These are phyloP conservation scores for Tetropium fuscum DNA, from an alignment of 2,888 invertebrate species.

Conservation along the genomic window DNA sequence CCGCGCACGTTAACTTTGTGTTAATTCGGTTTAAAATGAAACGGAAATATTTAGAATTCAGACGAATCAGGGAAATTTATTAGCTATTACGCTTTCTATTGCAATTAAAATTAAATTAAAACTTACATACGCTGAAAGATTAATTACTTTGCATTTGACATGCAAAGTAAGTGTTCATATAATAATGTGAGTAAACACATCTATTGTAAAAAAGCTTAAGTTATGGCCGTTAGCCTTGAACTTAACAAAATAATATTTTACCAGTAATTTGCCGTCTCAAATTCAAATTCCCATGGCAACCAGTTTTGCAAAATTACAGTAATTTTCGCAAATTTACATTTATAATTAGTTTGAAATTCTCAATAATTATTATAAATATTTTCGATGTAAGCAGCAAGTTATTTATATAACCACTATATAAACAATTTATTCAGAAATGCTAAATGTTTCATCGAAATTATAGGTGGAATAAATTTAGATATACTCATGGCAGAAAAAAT, in stretches of 20 bases:
- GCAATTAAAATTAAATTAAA: slow-evolving; percentile 4
- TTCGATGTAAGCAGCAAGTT: neutral
- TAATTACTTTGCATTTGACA: slow-evolving; percentile 8
- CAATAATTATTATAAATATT: neutral
- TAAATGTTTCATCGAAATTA: too few relatives aligned
- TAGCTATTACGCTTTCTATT: neutral
- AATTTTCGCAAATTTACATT: slow-evolving; percentile 9
- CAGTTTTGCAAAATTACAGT: slow-evolving; percentile 14
- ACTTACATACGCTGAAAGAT: neutral
- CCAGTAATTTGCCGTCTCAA: slow-evolving; percentile 2
- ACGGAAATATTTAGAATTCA: too few relatives aligned
- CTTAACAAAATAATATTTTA: slow-evolving; percentile 14
- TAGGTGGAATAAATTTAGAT: too few relatives aligned
- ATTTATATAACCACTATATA: too few relatives aligned
- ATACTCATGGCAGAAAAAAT: too few relatives aligned
- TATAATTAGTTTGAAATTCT: neutral
- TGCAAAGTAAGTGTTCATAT: slow-evolving; percentile 16
- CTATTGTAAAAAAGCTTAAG: slow-evolving; percentile 4
- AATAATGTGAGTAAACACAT: neutral
- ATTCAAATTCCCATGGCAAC: slow-evolving; percentile 2
- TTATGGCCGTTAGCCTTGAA: slow-evolving; percentile 18
- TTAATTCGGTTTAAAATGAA: slow-evolving; percentile 19
- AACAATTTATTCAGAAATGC: too few relatives aligned
- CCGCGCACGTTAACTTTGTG: slow-evolving; percentile 20
- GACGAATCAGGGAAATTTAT: too few relatives aligned